A percentile compares a stretch with the other conserved stretches of the same genome.
Conservation (phyloP, 2,113 vertebrate genomes). For the Notothenia rossii region DNA sequence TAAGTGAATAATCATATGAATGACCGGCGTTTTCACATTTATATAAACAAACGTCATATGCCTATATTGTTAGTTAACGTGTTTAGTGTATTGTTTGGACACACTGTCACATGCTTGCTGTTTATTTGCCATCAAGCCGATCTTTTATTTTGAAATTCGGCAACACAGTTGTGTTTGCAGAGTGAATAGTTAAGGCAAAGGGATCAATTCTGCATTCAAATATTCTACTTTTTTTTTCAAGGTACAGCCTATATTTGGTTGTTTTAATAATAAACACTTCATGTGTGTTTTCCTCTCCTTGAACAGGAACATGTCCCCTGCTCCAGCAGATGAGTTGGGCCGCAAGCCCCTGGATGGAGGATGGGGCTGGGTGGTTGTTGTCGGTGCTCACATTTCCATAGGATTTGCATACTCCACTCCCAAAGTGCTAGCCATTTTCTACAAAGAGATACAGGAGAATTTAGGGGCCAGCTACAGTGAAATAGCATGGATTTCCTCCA, state of each 20-base stretch:
- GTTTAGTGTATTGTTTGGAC: no score
- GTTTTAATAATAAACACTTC: no score
- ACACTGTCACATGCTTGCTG: no score
- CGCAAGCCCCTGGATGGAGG: slow-evolving; percentile 83
- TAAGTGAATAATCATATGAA: background rate
- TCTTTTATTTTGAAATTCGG: slow-evolving; percentile 17
- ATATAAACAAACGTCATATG: background rate
- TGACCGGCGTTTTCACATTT: background rate
- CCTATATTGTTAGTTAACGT: background rate
- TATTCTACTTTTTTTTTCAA: background rate
- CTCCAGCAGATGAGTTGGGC: slow-evolving; percentile 16
- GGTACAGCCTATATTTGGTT: background rate
- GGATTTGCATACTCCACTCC: slow-evolving; percentile 89
- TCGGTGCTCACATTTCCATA: slow-evolving; percentile 85
- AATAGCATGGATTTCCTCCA: slow-evolving; percentile 86
- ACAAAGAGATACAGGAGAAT: slow-evolving; percentile 87
- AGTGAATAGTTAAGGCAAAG: background rate
- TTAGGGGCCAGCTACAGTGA: slow-evolving; percentile 85
- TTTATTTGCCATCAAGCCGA: no score
- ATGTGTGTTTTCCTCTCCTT: background rate
- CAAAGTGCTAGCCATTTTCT: slow-evolving; percentile 88
- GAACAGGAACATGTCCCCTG: slow-evolving; percentile 75
- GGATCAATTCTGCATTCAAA: background rate
- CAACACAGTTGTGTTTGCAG: background rate
- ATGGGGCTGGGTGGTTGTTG: slow-evolving; percentile 87